Conservation (phyloP, 37 sponge, comb jelly and placozoan genomes). For the Geodia barretti region DNA sequence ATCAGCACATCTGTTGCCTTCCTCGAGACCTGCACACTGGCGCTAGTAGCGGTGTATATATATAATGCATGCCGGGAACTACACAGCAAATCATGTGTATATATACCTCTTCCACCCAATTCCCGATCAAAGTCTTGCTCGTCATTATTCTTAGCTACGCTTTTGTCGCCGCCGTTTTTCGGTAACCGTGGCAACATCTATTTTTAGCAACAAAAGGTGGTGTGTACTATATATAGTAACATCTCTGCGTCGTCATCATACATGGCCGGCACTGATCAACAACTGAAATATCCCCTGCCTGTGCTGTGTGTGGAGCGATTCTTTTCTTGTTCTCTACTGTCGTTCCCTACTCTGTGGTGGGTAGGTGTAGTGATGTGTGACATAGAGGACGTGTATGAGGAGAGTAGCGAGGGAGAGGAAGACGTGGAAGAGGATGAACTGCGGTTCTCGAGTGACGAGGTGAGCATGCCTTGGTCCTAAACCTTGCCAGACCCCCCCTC, state of each 20-base stretch:
- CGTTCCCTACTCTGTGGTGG: background rate
- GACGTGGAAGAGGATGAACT: slow-evolving; percentile 19
- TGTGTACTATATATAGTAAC: background rate
- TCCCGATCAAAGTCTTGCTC: slow-evolving; percentile 72
- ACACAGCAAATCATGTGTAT: background rate
- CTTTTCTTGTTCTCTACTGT: background rate
- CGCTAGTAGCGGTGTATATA: slow-evolving; percentile 24
- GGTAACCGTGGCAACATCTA: background rate
- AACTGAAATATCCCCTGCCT: no score
- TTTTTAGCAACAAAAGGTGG: slow-evolving; percentile 13
- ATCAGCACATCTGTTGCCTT: slow-evolving; percentile 38
- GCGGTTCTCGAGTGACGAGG: slow-evolving; percentile 33
- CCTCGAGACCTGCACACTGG: slow-evolving; percentile 59
- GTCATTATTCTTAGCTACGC: background rate
- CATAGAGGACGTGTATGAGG: background rate
- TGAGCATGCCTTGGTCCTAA: no score
- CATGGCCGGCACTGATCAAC: background rate
- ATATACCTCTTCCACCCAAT: slow-evolving; percentile 83
- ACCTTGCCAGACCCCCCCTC: no score
- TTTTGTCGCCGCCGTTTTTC: background rate
- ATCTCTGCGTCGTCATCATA: background rate
- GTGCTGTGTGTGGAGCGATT: background rate
- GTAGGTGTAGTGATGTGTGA: background rate
- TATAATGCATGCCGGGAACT: background rate
- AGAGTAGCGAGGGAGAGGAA: background rate